Evolutionary conservation across 2,797 vertebrate genomes (phyloP), one percentile per base, ranked within the genome.

Genomic region (Molothrus ater): DNA sequence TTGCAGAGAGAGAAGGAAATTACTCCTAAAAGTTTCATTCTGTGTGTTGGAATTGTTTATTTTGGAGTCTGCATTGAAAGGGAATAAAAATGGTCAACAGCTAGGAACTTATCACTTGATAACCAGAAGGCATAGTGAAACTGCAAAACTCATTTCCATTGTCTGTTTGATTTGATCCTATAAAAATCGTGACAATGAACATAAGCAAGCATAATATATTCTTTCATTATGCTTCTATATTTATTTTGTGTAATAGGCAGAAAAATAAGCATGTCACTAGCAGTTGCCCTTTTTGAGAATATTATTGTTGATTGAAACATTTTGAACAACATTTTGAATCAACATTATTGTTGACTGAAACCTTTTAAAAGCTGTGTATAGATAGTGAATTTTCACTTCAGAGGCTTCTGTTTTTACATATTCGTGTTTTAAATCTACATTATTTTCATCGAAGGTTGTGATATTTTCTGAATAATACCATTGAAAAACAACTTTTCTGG

Each of bases 81-180:
- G 32, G 10, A n/a, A 63, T 60, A 83, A 83, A 92, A 92, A 63
- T 78, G 91, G 90, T 94, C 76, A 75, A 91, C 68, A 84, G 73
- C 56, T 86, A 61, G 48, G 57, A 96, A 86, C 66, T 92, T 96
- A 91, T 17, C 95, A 83, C 74, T 97, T 96, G 95, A 92, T 88
- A 96, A 95, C 88, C 88, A 95, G 93, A 89, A 97, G 88, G 76
- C 88, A 76, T 74, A 68, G 88, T 78, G 83, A 97, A 89, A 95
- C 88, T 90, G 69, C 92, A 92, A 70, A 98, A 94, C 74, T 95
- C 79, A 91, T 96, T 98, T 98, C 95, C 82, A 82, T 95, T 65
- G 91, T 96, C 93, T 96, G 47, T 97, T 96, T 97, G 96, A 97
- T 97, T 97, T 96, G 89, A 88, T 97, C 81, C 88, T 86, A 57